Percentiles rank a stretch among this genome's conserved stretches.
These are phyloP conservation scores for Agrochola macilenta DNA, from an alignment of 2,888 invertebrate species.

Conservation along the genomic window DNA sequence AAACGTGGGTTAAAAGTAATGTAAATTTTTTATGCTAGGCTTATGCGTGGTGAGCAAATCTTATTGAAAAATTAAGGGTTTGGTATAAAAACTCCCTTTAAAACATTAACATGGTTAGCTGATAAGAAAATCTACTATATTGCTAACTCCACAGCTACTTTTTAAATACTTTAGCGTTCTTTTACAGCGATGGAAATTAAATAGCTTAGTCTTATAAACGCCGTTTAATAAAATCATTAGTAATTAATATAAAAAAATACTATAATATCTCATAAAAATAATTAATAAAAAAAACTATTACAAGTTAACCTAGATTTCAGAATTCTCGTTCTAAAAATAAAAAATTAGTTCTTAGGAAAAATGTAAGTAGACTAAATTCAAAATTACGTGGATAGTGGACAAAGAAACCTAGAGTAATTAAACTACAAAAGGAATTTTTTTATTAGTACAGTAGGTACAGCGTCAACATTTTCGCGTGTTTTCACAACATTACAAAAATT, in stretches of 20 bases:
- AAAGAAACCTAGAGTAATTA: not conserved
- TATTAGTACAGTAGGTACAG: too few relatives aligned
- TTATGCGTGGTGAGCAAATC: not conserved
- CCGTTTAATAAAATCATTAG: not conserved
- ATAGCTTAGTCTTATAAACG: not conserved
- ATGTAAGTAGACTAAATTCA: not conserved
- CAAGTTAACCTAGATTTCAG: not conserved
- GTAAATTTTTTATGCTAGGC: too few relatives aligned
- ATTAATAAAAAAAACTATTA: not conserved
- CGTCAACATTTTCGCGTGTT: not conserved
- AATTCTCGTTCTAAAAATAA: not conserved
- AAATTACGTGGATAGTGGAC: not conserved
- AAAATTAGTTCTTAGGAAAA: not conserved
- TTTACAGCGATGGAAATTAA: not conserved
- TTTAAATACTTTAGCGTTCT: not conserved
- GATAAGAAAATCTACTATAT: not conserved
- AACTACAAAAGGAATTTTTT: too few relatives aligned
- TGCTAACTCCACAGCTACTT: not conserved
- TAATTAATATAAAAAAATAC: too few relatives aligned
- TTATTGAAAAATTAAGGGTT: not conserved
- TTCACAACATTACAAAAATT: constrained; percentile 5
- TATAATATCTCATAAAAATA: too few relatives aligned
- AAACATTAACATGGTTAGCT: not conserved
- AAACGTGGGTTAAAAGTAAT: not conserved
- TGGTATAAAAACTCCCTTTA: not conserved